Base-by-base conservation (phyloP, 2,113 vertebrate species). In the Cinclus mexicanus region DNA sequence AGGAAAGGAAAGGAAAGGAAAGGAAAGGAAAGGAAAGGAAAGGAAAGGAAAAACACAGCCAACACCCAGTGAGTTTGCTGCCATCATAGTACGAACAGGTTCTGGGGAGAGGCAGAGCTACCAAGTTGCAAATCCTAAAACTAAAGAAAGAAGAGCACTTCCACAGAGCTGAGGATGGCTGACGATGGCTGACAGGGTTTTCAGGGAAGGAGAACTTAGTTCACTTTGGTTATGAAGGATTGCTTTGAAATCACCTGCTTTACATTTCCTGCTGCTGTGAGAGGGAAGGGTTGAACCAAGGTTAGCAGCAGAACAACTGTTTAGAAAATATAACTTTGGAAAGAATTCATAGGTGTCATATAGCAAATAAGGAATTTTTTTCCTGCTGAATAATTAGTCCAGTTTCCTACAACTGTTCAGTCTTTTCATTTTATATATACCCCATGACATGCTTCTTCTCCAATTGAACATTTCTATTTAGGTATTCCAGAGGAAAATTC, bases 191-290 rank as follows among this genome's bases (percentile, higher is more conserved):
- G 63, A 25, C 9, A 22, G 3, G 55, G 24, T 59, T 86, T 74
- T 52, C n/a, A 44, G 59, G 23, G 25, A 41, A 67, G 42, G 25
- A 63, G 35, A 69, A 18, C 16, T 60, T 11, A 3, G 41, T 53
- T 89, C 35, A 15, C 0, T 19, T 44, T 1, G 4, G 9, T 64
- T 70, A 6, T 0, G 3, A 49, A 57, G 35, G 19, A 53, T 65
- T 11, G 24, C 28, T 75, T 49, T 84, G 47, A 44, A 64, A 46
- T 20, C 6, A 7, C 5, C 41, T 82, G 31, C n/a, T 37, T n/a
- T 12, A 21, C 4, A 3, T 26, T 29, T 86, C 35, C 53, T 83
- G 44, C 20, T 60, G 37, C 75, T 71, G 33, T 14, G 39, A 21
- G 21, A 47, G 49, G 39, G 26, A 76, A 26, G 3, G 13, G 29